Evolutionary conservation across 2,113 vertebrate genomes (phyloP).

Genomic region (Cariama cristata): DNA sequence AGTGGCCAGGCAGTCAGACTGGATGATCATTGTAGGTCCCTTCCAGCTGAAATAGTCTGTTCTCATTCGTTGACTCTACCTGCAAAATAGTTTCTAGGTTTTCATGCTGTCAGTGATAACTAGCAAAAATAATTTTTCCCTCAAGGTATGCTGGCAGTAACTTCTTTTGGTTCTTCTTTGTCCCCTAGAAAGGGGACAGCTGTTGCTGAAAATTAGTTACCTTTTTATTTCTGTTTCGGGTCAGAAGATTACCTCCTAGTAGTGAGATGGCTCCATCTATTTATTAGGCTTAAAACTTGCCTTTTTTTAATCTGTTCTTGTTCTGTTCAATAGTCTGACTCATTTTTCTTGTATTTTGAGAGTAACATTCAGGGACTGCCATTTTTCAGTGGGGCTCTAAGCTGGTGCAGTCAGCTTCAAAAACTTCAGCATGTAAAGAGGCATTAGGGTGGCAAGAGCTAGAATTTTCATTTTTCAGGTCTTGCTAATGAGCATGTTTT

Average conservation of each 20-base stretch:
- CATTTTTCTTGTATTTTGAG: background rate
- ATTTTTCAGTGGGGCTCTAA: background rate
- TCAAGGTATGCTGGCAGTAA: background rate
- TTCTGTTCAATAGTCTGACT: background rate
- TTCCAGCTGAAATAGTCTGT: background rate
- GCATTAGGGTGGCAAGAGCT: background rate
- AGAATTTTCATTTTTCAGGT: background rate
- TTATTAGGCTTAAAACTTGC: background rate
- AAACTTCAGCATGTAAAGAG: background rate
- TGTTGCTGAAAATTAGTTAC: background rate
- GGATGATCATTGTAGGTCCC: background rate
- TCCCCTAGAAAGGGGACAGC: background rate
- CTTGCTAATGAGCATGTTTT: background rate
- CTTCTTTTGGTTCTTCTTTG: background rate
- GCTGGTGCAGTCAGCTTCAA: background rate
- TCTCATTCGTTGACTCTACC: background rate
- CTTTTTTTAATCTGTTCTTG: background rate
- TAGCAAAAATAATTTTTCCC: background rate
- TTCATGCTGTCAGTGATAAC: background rate
- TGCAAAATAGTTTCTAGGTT: background rate
- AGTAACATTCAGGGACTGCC: too few relatives aligned
- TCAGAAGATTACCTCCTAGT: background rate
- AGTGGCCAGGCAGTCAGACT: background rate
- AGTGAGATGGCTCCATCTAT: background rate
- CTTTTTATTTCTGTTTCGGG: background rate